Evolutionary conservation across 2,797 vertebrate genomes (phyloP), one percentile per base, ranked within the genome.

Genomic region (Xenentodon cancila): DNA sequence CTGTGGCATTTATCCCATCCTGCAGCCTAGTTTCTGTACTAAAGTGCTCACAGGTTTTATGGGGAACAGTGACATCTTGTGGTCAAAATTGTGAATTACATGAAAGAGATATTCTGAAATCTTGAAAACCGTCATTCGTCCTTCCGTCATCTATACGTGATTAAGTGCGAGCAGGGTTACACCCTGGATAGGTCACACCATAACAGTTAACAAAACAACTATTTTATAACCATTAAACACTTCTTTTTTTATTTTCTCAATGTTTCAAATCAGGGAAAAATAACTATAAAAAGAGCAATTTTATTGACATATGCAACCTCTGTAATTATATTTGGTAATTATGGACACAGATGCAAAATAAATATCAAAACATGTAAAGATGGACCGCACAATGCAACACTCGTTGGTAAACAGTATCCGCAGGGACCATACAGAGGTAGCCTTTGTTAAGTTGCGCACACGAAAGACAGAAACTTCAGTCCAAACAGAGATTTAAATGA

Each of bases 31-130:
- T 9, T 0, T 42, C n/a, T 37, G 7, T 32, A 9, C 8, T 11
- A 37, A 37, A 37, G 11, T 2, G 2, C 9, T 1, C 9, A 2
- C 9, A 37, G 34, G 42, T 51, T 67, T 11, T 0, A 7, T 56
- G 47, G 52, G 48, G 42, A 20, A 45, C 19, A 72, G 32, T 7
- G 84, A 58, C 87, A 82, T 64, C 88, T 42, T 5, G 53, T 74
- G 84, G 53, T 0, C 0, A 50, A 21, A 2, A 9, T 9, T 1
- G 9, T 6, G 3, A 57, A 74, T 59, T 65, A 66, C 74, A 68
- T 1, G 1, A 20, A 48, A 1, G n/a, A 3, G 3, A 8, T 7
- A 32, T 32, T 32, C 9, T 37, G 11, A 13, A 37, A 37, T 3
- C 34, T 11, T 12, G 34, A 3, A 37, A 11, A 34, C 2, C 32